phyloP scores from a whole-genome alignment of 1,140 invertebrate species.

The Tachypleus tridentatus region DNA sequence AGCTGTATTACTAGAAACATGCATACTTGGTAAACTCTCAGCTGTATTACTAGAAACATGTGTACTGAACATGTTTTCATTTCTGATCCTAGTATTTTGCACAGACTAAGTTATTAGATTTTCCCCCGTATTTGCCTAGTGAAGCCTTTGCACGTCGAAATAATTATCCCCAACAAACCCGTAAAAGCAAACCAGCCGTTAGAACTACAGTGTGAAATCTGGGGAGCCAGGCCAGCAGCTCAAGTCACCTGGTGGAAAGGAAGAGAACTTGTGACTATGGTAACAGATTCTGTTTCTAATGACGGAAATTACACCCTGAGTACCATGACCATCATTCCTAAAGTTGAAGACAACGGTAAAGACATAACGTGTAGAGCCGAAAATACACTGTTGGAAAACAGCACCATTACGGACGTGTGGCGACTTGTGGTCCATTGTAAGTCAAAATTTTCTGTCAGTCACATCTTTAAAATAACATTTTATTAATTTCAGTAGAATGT shows the following conservation, averaged over 20 bases:
- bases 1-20: no score
- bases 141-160: conserved; percentile 62
- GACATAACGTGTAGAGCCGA: conserved; percentile 67
- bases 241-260: conserved; percentile 61
- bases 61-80: no score
- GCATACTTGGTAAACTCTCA: no score
- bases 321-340: conserved; percentile 35
- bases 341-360: conserved; percentile 63
- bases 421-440: conserved; percentile 74
- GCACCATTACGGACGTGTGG: conserved; percentile 64
- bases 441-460: conserved; percentile 26
- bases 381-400: conserved; percentile 47
- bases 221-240: conserved; percentile 69
- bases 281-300: conserved; percentile 14
- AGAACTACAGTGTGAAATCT: conserved; percentile 68
- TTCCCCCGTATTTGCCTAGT: conserved; percentile 39
- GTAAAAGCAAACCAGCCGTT: conserved; percentile 66
- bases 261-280: conserved; percentile 13
- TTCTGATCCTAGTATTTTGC: no score
- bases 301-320: conserved; percentile 21
- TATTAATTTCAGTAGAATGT: no score
- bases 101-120: no score
- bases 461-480: no score
- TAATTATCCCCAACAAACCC: conserved; percentile 61
- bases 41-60: no score